phyloP scores from a whole-genome alignment of 2,888 invertebrate genomes.

The Agrotis exclamationis region DNA sequence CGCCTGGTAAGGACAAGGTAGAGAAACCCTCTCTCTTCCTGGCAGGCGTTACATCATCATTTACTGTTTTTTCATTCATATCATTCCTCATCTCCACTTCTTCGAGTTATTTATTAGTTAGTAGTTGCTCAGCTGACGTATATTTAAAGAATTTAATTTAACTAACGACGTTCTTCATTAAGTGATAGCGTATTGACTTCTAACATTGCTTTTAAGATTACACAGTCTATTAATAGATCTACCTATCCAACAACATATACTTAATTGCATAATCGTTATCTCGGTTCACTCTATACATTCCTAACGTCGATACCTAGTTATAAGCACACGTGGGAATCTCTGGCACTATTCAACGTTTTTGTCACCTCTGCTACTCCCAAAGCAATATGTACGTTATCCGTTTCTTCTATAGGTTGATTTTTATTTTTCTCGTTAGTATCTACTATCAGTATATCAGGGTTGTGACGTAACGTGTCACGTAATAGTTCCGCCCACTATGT shows the following conservation, averaged over 20 bases:
- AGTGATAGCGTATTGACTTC: neutral
- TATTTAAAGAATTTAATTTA: neutral
- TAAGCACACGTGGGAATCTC: slow-evolving; percentile 58
- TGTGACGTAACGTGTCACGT: slow-evolving; percentile 59
- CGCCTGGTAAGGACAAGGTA: too few relatives aligned
- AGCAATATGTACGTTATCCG: slow-evolving; percentile 23
- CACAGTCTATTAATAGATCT: slow-evolving; percentile 16
- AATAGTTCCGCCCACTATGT: slow-evolving; percentile 60
- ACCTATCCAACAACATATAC: slow-evolving; percentile 12
- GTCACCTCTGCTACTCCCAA: slow-evolving; percentile 12
- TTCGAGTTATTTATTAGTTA: neutral
- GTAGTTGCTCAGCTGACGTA: neutral
- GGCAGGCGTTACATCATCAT: neutral
- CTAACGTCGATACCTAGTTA: slow-evolving; percentile 21
- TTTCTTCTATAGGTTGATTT: slow-evolving; percentile 8
- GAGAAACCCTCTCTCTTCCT: too few relatives aligned
- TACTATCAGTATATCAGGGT: slow-evolving; percentile 47
- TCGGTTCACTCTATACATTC: slow-evolving; percentile 34
- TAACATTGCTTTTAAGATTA: slow-evolving; percentile 5
- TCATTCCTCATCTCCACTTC: neutral
- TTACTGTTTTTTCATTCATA: neutral
- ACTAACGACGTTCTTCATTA: neutral
- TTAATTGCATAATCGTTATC: slow-evolving; percentile 56
- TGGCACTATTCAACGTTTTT: slow-evolving; percentile 56
- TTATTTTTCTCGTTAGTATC: slow-evolving; percentile 21